Evolutionary conservation across 92 coral and sea anemone genomes (phyloP).

Genomic region (Paramuricea clavata): DNA sequence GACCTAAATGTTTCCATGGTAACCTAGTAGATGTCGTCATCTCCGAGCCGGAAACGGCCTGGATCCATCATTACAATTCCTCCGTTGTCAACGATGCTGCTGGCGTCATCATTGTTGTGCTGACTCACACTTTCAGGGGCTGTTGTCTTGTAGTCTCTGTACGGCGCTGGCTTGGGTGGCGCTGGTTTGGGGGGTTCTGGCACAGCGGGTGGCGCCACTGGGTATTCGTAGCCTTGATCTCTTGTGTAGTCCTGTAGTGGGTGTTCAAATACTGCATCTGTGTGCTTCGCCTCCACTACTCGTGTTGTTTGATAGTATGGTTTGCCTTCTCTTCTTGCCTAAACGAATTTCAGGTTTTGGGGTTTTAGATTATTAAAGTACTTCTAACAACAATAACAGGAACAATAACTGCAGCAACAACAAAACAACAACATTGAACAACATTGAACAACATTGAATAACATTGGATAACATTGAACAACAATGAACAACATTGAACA

Average conservation of each 20-base stretch:
- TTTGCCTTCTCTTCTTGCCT: neutral
- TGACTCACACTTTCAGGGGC: neutral
- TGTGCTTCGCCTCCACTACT: neutral
- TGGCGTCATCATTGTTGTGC: neutral
- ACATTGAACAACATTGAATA: neutral
- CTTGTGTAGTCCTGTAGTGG: neutral
- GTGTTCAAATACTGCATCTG: neutral
- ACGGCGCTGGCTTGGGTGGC: neutral
- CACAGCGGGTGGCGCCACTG: neutral
- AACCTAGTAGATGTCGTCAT: slow-evolving; percentile 33
- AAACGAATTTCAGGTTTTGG: neutral
- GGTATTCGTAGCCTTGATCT: neutral
- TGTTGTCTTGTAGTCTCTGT: neutral
- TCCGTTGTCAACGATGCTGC: neutral
- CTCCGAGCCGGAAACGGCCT: slow-evolving; percentile 31
- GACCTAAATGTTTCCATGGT: neutral
- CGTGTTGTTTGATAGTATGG: neutral
- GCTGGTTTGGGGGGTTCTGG: neutral
- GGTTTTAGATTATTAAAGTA: too few species aligned
- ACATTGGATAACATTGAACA: neutral
- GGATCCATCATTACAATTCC: slow-evolving; percentile 39
- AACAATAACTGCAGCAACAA: neutral
- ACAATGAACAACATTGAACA: neutral
- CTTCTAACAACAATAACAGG: neutral
- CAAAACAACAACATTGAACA: neutral